phyloP scores from a whole-genome alignment of 2,888 invertebrate genomes.

The Mythimna loreyi region DNA sequence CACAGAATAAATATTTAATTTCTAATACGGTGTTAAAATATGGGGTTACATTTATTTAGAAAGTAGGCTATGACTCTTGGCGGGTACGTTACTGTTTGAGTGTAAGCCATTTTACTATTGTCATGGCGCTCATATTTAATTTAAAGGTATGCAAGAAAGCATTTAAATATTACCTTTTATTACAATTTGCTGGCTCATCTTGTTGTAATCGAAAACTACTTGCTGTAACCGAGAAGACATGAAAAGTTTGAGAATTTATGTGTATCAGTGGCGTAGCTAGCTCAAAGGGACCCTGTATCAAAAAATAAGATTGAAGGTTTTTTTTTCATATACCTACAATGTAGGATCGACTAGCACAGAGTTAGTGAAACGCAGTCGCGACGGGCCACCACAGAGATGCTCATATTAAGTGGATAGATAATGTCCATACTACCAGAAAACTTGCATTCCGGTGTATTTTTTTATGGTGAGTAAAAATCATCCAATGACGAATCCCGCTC shows the following conservation, averaged over 20 bases:
- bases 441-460: no score
- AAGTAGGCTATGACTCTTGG: constrained; percentile 41
- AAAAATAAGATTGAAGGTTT: no score
- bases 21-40: constrained; percentile 55
- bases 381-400: no score
- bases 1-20: constrained; percentile 54
- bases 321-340: no score
- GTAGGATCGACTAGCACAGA: no score
- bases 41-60: constrained; percentile 43
- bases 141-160: background rate
- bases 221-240: background rate
- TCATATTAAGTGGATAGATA: no score
- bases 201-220: background rate
- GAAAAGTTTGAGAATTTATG: background rate
- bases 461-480: no score
- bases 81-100: constrained; percentile 1
- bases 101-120: background rate
- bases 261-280: background rate
- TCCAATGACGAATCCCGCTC: no score
- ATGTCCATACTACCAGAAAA: no score
- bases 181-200: background rate
- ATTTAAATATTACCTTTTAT: background rate
- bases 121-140: background rate
- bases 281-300: no score
- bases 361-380: no score